Percentiles rank a stretch among this genome's conserved stretches.
Evolutionary conservation across 2,888 invertebrate species (phyloP).

Genomic region (Linnaemya tessellans): DNA sequence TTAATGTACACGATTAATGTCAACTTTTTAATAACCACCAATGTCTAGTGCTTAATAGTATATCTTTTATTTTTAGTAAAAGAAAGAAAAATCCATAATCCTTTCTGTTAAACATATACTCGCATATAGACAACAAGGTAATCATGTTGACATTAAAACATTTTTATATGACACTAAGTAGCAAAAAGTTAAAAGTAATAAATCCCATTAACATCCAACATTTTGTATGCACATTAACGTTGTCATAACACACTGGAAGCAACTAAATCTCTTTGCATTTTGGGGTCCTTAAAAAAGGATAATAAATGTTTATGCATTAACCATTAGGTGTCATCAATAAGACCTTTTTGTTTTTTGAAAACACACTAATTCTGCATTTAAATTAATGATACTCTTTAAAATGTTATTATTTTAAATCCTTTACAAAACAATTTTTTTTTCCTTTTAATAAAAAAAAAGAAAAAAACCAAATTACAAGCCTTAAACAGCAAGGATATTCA

Average conservation of each 20-base stretch:
- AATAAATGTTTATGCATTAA: not conserved
- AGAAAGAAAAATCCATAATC: too few species aligned
- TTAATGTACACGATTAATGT: too few species aligned
- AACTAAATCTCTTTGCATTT: not conserved
- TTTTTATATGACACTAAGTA: not conserved
- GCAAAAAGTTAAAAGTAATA: not conserved
- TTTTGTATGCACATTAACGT: not conserved
- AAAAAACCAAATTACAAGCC: not conserved
- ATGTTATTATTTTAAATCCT: conserved; percentile 24
- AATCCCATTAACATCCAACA: not conserved
- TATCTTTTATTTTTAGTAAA: too few species aligned
- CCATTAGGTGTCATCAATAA: not conserved
- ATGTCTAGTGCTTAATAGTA: not conserved
- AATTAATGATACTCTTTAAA: conserved; percentile 12
- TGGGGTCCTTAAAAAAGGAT: not conserved
- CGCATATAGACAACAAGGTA: too few species aligned
- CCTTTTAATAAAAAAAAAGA: not conserved
- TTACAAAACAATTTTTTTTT: not conserved
- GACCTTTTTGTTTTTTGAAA: not conserved
- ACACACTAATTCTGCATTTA: conserved; percentile 18
- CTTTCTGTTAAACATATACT: too few species aligned
- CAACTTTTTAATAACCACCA: too few species aligned
- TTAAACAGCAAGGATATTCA: not conserved
- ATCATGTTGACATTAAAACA: not conserved
- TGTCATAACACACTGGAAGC: not conserved